Percentiles rank a stretch among this genome's conserved stretches.
Conservation (phyloP, 2,888 invertebrate genomes). For the Scaptomyza caliginosa region DNA sequence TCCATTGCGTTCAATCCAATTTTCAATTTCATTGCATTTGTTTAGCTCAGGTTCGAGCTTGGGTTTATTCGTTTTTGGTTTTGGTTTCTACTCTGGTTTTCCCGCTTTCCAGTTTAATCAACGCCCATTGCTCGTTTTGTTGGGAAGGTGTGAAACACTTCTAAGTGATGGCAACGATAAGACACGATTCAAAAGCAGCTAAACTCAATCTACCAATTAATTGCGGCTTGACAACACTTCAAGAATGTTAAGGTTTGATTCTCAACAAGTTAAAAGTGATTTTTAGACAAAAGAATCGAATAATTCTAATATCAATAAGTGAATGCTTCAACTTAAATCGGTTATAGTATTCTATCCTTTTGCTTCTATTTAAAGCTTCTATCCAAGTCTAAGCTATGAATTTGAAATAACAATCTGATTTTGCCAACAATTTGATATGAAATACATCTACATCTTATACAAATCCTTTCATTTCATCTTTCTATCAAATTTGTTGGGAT, state of each 20-base stretch:
- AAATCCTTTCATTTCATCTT: neutral
- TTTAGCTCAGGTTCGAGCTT: neutral
- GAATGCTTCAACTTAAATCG: too few relatives aligned
- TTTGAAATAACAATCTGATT: neutral
- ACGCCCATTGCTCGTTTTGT: neutral
- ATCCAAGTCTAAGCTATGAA: neutral
- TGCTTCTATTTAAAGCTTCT: too few relatives aligned
- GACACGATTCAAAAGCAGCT: constrained; percentile 20
- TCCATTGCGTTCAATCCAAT: constrained; percentile 53
- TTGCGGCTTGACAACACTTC: neutral
- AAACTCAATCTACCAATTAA: constrained; percentile 37
- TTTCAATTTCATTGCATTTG: constrained; percentile 65
- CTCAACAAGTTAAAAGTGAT: neutral
- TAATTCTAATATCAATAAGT: too few relatives aligned
- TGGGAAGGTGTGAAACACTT: constrained; percentile 53
- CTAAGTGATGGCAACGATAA: constrained; percentile 50
- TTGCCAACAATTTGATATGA: neutral
- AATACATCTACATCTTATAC: neutral
- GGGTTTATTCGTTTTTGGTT: constrained; percentile 4
- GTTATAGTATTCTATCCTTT: too few relatives aligned
- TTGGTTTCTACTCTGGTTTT: constrained; percentile 6
- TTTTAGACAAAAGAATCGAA: too few relatives aligned
- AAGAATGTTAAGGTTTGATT: neutral
- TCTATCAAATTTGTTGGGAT: neutral
- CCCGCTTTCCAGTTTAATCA: constrained; percentile 3